Evolutionary conservation across 35 echinoderm and acorn worm genomes (phyloP).

Genomic region (Apostichopus japonicus): DNA sequence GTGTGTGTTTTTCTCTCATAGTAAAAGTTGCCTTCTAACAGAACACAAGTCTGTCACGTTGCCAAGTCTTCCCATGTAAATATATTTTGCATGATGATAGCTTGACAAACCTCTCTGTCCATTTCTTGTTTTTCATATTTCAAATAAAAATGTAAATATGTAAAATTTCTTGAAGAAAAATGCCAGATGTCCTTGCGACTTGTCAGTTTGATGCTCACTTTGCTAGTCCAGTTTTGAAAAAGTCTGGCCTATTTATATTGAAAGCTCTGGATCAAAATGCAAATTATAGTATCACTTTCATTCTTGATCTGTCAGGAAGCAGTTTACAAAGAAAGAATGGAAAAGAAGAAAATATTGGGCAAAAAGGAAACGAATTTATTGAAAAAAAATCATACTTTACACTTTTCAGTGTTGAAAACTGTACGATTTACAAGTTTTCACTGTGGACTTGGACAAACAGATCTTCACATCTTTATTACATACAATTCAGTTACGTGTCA

Average conservation of each 20-base stretch:
- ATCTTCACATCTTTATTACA: too few species aligned
- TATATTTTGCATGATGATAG: not conserved
- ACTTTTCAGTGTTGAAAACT: too few species aligned
- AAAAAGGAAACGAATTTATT: not conserved
- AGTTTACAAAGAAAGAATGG: not conserved
- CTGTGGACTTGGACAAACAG: too few species aligned
- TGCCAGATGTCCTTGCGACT: not conserved
- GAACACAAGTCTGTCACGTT: too few species aligned
- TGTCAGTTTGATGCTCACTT: slow-evolving; percentile 1
- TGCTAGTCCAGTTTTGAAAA: not conserved
- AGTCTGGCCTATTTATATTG: slow-evolving; percentile 14
- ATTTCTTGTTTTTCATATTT: not conserved
- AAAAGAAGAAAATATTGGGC: not conserved
- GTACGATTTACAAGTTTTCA: too few species aligned
- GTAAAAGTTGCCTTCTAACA: too few species aligned
- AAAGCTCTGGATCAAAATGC: not conserved
- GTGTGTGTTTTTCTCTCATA: too few species aligned
- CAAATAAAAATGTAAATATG: not conserved
- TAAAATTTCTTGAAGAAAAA: not conserved
- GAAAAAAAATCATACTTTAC: not conserved
- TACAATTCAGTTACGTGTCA: too few species aligned
- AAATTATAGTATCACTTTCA: not conserved
- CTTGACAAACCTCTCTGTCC: not conserved
- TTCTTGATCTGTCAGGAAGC: not conserved
- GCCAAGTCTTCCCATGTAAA: not conserved